Evolutionary conservation across 2,797 vertebrate genomes (phyloP).

Genomic region (Melopsittacus undulatus): DNA sequence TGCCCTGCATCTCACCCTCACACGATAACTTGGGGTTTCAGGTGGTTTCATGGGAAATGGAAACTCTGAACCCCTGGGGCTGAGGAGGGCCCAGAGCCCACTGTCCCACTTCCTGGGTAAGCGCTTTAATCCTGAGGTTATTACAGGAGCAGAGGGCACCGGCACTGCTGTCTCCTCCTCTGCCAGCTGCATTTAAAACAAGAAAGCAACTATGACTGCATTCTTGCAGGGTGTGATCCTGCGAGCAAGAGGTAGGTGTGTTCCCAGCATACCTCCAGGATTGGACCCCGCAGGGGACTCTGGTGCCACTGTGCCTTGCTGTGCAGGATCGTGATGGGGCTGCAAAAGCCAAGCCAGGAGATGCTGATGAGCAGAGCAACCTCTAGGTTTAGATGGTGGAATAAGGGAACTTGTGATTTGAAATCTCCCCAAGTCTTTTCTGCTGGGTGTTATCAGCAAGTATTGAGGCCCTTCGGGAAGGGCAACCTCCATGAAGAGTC

Average conservation of each 20-base stretch:
- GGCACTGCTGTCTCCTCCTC: slow-evolving; percentile 10
- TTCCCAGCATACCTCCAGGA: slow-evolving; percentile 38
- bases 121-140: slow-evolving; percentile 35
- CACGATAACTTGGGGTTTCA: not conserved
- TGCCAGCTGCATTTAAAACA: slow-evolving; percentile 36
- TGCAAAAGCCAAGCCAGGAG: not conserved
- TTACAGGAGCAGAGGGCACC: slow-evolving; percentile 36
- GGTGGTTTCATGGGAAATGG: slow-evolving; percentile 44
- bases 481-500: not conserved
- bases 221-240: slow-evolving; percentile 57
- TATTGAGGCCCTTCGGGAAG: not conserved
- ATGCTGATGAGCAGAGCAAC: fast-evolving
- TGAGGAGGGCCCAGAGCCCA: slow-evolving; percentile 55
- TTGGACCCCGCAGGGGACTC: not conserved
- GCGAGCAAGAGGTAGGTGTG: slow-evolving; percentile 3
- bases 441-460: not conserved
- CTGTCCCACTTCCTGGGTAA: not conserved
- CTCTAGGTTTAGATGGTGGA: not conserved
- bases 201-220: slow-evolving; percentile 35
- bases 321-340: fast-evolving
- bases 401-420: not conserved
- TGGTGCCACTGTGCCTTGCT: not conserved
- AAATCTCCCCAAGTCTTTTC: not conserved
- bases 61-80: slow-evolving; percentile 46
- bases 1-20: not conserved